Conservation (phyloP, 1,140 invertebrate genomes). For the Pseudachorutes palmiensis region DNA sequence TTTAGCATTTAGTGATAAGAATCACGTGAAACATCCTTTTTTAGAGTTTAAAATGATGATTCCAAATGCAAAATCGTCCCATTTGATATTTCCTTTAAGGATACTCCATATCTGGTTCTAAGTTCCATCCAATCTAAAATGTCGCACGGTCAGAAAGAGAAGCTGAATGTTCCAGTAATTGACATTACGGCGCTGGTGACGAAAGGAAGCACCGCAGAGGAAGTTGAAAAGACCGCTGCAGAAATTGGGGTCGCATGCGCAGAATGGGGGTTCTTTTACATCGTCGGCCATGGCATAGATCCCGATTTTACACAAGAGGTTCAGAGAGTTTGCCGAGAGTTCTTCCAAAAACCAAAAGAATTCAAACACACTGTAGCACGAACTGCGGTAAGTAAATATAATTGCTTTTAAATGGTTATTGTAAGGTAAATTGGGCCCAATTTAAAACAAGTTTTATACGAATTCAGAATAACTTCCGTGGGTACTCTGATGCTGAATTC, state of each 20-base stretch:
- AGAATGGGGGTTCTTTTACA: constrained; percentile 33
- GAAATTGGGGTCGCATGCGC: constrained; percentile 20
- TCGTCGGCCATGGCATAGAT: constrained; percentile 20
- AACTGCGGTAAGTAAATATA: constrained; percentile 16
- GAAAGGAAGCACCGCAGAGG: neutral
- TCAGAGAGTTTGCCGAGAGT: neutral
- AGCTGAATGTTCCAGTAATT: constrained; percentile 11
- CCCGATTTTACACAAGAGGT: constrained; percentile 11
- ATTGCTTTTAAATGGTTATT: neutral
- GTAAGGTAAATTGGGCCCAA: neutral
- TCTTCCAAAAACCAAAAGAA: constrained; percentile 22
- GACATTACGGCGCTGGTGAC: neutral
- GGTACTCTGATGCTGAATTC: constrained; percentile 25
- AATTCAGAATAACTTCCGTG: constrained; percentile 23
- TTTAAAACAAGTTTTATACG: neutral
- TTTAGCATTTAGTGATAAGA: too few species aligned
- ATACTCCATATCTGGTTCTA: too few species aligned
- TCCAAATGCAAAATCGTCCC: too few species aligned
- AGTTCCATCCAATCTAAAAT: too few species aligned
- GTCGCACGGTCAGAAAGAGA: too few species aligned
- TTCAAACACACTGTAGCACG: constrained; percentile 22
- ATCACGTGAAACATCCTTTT: too few species aligned
- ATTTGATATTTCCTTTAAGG: too few species aligned
- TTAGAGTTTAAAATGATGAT: too few species aligned
- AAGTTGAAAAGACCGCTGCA: neutral